Evolutionary conservation across 1,140 invertebrate species (phyloP).

Genomic region (Brachionus angularis): DNA sequence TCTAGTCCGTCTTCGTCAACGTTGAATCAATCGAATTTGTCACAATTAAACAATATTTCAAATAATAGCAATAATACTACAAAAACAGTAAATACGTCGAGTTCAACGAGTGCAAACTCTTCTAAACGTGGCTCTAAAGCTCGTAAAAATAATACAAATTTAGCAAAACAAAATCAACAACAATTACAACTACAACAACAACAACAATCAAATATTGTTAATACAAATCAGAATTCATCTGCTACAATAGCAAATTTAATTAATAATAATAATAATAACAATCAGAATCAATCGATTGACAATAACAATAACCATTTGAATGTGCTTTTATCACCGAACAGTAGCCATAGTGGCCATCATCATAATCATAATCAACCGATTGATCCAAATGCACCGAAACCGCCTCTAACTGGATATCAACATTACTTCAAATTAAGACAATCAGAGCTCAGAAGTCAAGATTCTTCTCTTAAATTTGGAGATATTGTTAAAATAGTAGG

Average conservation of each 20-base stretch:
- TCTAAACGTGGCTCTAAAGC: too few relatives aligned
- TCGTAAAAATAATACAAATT: too few relatives aligned
- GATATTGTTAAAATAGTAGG: slow-evolving; percentile 42
- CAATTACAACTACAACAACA: too few relatives aligned
- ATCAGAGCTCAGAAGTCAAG: slow-evolving; percentile 27
- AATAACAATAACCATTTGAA: background rate
- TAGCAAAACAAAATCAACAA: too few relatives aligned
- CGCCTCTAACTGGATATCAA: slow-evolving; percentile 32
- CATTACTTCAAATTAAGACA: slow-evolving; percentile 26
- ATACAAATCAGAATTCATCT: too few relatives aligned
- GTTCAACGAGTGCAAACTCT: too few relatives aligned
- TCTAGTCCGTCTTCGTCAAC: slow-evolving; percentile 17
- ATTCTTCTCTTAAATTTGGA: slow-evolving; percentile 34
- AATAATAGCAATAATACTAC: too few relatives aligned
- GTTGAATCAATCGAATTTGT: background rate
- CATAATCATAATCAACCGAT: background rate
- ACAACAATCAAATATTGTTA: too few relatives aligned
- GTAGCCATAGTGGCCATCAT: too few relatives aligned
- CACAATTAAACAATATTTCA: too few relatives aligned
- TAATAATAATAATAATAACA: background rate
- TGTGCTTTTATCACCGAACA: too few relatives aligned
- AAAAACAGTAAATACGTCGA: too few relatives aligned
- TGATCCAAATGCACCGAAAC: slow-evolving; percentile 28
- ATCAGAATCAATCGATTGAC: background rate
- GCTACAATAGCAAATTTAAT: background rate